phyloP scores from a whole-genome alignment of 2,888 invertebrate genomes.

The Amiota mariae region DNA sequence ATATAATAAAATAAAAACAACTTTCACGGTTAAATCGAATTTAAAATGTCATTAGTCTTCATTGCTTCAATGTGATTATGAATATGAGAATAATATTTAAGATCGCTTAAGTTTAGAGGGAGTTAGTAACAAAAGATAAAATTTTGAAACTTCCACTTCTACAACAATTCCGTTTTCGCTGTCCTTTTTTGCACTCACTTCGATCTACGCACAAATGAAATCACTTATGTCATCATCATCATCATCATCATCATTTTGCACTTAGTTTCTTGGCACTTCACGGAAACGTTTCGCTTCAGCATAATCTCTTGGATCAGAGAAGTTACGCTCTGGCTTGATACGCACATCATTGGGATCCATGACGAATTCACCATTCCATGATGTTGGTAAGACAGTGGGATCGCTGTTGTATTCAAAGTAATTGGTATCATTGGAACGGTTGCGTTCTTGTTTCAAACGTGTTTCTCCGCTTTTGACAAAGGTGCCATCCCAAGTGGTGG shows the following conservation, averaged over 20 bases:
- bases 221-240: no score
- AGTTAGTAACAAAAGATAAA: neutral
- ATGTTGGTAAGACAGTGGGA: constrained; percentile 67
- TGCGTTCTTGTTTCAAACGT: constrained; percentile 65
- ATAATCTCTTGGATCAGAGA: constrained; percentile 71
- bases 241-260: neutral
- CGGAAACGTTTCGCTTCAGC: constrained; percentile 69
- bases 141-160: neutral
- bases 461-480: constrained; percentile 69
- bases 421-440: constrained; percentile 70
- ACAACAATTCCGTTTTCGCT: neutral
- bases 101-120: no score
- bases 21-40: neutral
- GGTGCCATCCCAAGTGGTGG: constrained; percentile 72
- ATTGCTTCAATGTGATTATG: neutral
- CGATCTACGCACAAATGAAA: no score
- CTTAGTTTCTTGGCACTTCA: constrained; percentile 44
- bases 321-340: constrained; percentile 70
- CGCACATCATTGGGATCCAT: constrained; percentile 71
- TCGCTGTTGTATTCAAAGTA: constrained; percentile 67
- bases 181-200: neutral
- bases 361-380: constrained; percentile 71
- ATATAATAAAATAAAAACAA: constrained; percentile 5
- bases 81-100: neutral
- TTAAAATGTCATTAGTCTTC: neutral